Conservation (phyloP, 1,140 invertebrate species). For the Andricus grossulariae region DNA sequence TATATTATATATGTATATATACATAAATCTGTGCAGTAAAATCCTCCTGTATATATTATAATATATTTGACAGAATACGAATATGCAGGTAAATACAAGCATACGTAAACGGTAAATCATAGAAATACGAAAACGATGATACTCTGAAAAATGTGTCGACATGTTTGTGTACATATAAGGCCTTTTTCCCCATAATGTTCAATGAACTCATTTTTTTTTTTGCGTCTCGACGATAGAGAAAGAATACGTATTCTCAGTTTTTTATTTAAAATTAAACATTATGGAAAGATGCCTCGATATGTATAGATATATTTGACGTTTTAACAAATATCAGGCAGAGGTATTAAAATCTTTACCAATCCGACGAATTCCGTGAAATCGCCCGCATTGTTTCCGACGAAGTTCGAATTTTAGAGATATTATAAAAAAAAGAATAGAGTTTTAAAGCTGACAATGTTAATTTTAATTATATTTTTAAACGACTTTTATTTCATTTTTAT, state of each 20-base stretch:
- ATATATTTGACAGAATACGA: conserved; percentile 29
- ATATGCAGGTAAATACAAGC: conserved; percentile 25
- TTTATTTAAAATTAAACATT: conserved; percentile 9
- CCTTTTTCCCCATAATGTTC: conserved; percentile 22
- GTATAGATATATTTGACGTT: conserved; percentile 30
- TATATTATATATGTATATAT: conserved; percentile 47
- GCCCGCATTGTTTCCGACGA: conserved; percentile 20
- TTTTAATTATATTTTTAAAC: neutral
- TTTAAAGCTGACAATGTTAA: conserved; percentile 1
- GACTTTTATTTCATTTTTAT: neutral
- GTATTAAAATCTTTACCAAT: conserved; percentile 58
- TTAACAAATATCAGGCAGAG: conserved; percentile 31
- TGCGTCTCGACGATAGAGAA: neutral
- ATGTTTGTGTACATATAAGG: conserved; percentile 31
- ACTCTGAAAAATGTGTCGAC: conserved; percentile 28
- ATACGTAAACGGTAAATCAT: conserved; percentile 28
- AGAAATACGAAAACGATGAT: conserved; percentile 30
- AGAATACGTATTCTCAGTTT: neutral
- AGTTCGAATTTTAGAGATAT: conserved; percentile 23
- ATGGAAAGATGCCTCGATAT: conserved; percentile 29
- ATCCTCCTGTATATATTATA: conserved; percentile 25
- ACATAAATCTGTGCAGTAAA: conserved; percentile 34
- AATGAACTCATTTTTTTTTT: conserved; percentile 8
- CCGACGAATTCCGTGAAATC: conserved; percentile 36
- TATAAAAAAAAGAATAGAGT: conserved; percentile 15